These are phyloP conservation scores for Koerneria pararmatus DNA, from an alignment of 2,888 invertebrate species.

Conservation along the genomic window DNA sequence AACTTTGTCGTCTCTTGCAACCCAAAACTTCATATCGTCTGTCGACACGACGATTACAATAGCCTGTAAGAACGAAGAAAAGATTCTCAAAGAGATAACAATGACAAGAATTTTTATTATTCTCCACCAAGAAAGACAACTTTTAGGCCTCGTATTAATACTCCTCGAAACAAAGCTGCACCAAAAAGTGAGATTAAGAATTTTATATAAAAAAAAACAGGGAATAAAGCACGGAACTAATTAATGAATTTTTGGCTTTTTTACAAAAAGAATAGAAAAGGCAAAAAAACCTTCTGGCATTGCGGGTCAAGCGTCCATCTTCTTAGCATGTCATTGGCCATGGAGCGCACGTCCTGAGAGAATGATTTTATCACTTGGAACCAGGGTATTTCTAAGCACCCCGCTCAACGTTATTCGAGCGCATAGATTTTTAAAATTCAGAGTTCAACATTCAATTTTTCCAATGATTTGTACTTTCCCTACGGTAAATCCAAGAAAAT, in stretches of 20 bases:
- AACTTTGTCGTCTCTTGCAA: constrained; percentile 47
- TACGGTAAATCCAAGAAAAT: too few relatives aligned
- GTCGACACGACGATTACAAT: constrained; percentile 43
- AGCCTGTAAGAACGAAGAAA: constrained; percentile 15
- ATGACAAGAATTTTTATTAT: too few relatives aligned
- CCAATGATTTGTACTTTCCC: not conserved
- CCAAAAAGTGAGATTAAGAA: too few relatives aligned
- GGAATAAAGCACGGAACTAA: too few relatives aligned
- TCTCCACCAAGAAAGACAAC: too few relatives aligned
- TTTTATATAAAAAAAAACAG: too few relatives aligned
- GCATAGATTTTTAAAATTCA: not conserved
- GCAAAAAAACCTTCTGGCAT: constrained; percentile 42
- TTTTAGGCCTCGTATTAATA: too few relatives aligned
- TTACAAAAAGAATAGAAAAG: too few relatives aligned
- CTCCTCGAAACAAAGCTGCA: too few relatives aligned
- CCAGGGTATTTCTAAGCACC: not conserved
- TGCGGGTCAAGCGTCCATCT: constrained; percentile 52
- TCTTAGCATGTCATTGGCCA: constrained; percentile 51
- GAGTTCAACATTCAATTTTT: not conserved
- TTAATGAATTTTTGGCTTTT: too few relatives aligned
- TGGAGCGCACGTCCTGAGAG: constrained; percentile 43
- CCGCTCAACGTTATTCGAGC: not conserved
- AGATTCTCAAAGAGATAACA: too few relatives aligned
- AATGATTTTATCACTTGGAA: not conserved
- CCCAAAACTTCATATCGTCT: constrained; percentile 56